phyloP scores from a whole-genome alignment of 2,113 vertebrate genomes.

The Colius striatus region DNA sequence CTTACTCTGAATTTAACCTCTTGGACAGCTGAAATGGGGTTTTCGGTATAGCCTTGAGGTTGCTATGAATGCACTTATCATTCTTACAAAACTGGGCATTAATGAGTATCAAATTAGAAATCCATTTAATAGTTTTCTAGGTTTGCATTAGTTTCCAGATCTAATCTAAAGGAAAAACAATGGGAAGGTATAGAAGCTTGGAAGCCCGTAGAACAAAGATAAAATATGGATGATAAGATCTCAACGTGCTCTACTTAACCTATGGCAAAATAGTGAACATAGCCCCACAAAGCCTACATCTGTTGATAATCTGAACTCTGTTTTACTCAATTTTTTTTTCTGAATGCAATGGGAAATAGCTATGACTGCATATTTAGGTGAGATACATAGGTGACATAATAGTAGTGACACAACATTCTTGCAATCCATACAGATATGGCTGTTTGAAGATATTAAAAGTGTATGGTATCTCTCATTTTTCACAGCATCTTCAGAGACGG shows the following conservation, averaged over 20 bases:
- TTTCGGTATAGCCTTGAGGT: neutral
- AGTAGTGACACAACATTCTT: neutral
- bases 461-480: neutral
- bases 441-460: neutral
- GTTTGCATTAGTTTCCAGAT: slow-evolving; percentile 11
- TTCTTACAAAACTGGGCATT: slow-evolving; percentile 1
- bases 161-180: neutral
- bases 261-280: neutral
- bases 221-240: neutral
- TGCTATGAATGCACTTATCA: neutral
- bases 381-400: neutral
- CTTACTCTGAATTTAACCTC: neutral
- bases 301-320: neutral
- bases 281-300: neutral
- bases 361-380: neutral
- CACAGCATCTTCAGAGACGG: neutral
- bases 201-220: neutral
- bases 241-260: neutral
- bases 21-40: neutral
- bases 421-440: neutral
- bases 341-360: neutral
- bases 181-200: neutral
- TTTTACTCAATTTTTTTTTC: neutral
- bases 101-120: slow-evolving; percentile 17
- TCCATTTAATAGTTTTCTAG: neutral